Conservation (phyloP, 2,888 invertebrate genomes). For the Brachypalpus laphriformis region DNA sequence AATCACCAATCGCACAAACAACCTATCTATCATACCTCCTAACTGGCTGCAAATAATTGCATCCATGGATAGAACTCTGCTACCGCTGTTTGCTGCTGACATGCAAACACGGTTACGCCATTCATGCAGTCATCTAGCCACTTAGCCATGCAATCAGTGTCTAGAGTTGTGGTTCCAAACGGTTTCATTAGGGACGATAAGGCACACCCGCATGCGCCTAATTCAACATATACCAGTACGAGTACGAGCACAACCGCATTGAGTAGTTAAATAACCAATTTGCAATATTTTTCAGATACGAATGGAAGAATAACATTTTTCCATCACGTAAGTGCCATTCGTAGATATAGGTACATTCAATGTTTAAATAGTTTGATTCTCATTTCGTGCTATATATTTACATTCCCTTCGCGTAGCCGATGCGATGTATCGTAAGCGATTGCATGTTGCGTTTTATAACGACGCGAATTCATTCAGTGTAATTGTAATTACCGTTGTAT, state of each 20-base stretch:
- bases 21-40: neutral
- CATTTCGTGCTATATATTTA: slow-evolving; percentile 32
- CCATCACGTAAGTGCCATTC: slow-evolving; percentile 55
- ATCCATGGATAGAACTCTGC: neutral
- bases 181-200: slow-evolving; percentile 16
- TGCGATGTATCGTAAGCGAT: neutral
- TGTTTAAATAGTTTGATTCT: slow-evolving; percentile 24
- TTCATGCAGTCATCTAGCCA: slow-evolving; percentile 28
- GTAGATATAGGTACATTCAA: slow-evolving; percentile 25
- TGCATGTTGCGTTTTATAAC: neutral
- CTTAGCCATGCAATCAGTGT: slow-evolving; percentile 28
- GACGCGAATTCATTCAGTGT: neutral
- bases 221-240: neutral
- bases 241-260: neutral
- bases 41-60: neutral
- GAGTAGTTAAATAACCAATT: slow-evolving; percentile 54
- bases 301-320: slow-evolving; percentile 59
- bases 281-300: slow-evolving; percentile 63
- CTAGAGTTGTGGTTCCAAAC: neutral
- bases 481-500: neutral
- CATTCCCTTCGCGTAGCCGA: slow-evolving; percentile 27
- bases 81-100: slow-evolving; percentile 8
- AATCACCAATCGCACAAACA: neutral
- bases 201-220: slow-evolving; percentile 5
- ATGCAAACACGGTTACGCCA: slow-evolving; percentile 33